These are phyloP conservation scores for Alligator mississippiensis DNA, from an alignment of 2,113 vertebrate genomes.

Conservation along the genomic window DNA sequence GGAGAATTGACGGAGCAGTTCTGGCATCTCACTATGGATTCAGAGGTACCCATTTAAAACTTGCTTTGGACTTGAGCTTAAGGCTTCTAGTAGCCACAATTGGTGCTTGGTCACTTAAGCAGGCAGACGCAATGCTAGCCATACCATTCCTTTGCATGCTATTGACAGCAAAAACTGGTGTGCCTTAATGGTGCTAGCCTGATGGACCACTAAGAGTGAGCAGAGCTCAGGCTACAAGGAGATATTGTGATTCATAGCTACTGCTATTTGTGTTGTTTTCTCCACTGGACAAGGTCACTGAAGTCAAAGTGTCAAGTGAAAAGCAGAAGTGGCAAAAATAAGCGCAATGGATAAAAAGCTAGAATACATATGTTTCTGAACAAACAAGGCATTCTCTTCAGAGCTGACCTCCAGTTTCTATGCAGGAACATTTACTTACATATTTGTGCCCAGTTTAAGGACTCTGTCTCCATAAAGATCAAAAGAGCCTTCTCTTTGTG, in stretches of 20 bases:
- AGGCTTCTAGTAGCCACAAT: too few relatives aligned
- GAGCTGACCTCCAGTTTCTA: neutral
- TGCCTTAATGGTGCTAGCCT: too few relatives aligned
- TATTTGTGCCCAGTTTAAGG: slow-evolving; percentile 95
- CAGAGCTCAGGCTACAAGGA: too few relatives aligned
- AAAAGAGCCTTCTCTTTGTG: slow-evolving; percentile 91
- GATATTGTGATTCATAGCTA: neutral
- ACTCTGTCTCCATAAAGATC: slow-evolving; percentile 94
- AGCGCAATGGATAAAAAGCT: neutral
- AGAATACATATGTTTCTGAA: neutral
- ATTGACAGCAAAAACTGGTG: too few relatives aligned
- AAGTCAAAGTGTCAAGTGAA: neutral
- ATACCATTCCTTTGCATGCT: too few relatives aligned
- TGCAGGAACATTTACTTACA: slow-evolving; percentile 82
- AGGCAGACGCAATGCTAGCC: too few relatives aligned
- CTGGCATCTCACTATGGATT: too few relatives aligned
- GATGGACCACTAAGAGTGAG: too few relatives aligned
- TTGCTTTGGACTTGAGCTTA: too few relatives aligned
- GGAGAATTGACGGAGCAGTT: too few relatives aligned
- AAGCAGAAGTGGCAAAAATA: neutral
- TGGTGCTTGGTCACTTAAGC: too few relatives aligned
- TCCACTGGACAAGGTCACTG: neutral
- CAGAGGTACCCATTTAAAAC: too few relatives aligned
- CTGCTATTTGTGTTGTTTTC: neutral
- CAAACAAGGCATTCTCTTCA: neutral